These are phyloP conservation scores for Drosophila sordidula DNA, from an alignment of 2,888 invertebrate genomes.

Conservation along the genomic window DNA sequence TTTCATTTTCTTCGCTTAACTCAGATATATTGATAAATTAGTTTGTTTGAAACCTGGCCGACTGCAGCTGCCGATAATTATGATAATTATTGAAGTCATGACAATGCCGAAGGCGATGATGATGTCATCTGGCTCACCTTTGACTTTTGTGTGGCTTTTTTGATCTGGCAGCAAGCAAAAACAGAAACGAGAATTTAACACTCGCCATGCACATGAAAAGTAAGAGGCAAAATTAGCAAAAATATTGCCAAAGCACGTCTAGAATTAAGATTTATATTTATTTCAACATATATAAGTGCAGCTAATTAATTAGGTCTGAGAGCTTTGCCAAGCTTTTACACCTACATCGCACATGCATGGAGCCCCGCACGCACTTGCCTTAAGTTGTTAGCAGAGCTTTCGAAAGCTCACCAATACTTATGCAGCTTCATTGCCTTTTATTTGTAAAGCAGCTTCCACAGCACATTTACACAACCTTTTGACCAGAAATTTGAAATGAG, in stretches of 20 bases:
- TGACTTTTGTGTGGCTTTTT: constrained; percentile 65
- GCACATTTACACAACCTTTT: constrained; percentile 48
- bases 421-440: background rate
- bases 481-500: constrained; percentile 30
- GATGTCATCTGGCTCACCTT: constrained; percentile 70
- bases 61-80: constrained; percentile 35
- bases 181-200: constrained; percentile 61
- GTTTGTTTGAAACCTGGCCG: constrained; percentile 34
- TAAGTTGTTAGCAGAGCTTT: constrained; percentile 4
- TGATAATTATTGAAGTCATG: constrained; percentile 27
- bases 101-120: constrained; percentile 24
- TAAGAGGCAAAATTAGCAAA: constrained; percentile 39
- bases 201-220: constrained; percentile 33
- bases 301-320: background rate
- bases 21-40: constrained; percentile 27
- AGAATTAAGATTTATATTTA: constrained; percentile 9
- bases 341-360: background rate
- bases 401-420: constrained; percentile 31
- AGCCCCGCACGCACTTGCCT: background rate
- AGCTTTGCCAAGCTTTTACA: constrained; percentile 14
- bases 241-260: constrained; percentile 3
- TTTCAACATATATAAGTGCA: background rate
- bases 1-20: constrained; percentile 6
- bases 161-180: constrained; percentile 38
- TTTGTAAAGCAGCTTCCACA: constrained; percentile 3